Percentiles rank a stretch among this genome's conserved stretches.
These are phyloP conservation scores for Caenorhabditis sinica DNA, from an alignment of 2,888 invertebrate species.

Conservation along the genomic window DNA sequence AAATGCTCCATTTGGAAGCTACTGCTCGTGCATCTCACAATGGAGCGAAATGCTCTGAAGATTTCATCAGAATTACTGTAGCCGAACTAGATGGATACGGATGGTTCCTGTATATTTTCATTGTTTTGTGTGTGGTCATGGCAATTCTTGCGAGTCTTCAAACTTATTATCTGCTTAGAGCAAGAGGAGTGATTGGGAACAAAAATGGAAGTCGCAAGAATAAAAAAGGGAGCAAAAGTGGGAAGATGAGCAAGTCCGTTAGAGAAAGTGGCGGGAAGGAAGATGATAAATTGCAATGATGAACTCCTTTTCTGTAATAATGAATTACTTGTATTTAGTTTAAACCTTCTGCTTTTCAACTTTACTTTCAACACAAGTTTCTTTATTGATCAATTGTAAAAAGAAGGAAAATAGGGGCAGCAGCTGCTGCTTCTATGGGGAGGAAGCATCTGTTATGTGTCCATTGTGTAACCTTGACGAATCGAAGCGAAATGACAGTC, in stretches of 20 bases:
- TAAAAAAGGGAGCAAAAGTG: background rate
- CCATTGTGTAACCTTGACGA: slow-evolving; percentile 54
- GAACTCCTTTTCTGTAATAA: background rate
- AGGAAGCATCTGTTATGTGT: slow-evolving; percentile 48
- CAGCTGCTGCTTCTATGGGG: background rate
- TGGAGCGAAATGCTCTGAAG: background rate
- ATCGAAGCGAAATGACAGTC: slow-evolving; percentile 19
- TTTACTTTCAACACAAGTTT: too few relatives aligned
- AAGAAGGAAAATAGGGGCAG: slow-evolving; percentile 24
- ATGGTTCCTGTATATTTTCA: slow-evolving; percentile 16
- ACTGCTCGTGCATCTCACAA: background rate
- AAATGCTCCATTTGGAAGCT: slow-evolving; percentile 25
- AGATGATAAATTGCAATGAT: background rate
- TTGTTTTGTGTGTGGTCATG: background rate
- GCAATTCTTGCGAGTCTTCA: background rate
- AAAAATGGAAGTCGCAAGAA: slow-evolving; percentile 7
- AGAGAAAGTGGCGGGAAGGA: background rate
- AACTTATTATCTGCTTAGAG: background rate
- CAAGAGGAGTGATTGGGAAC: slow-evolving; percentile 2
- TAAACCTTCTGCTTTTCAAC: too few relatives aligned
- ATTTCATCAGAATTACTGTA: slow-evolving; percentile 12
- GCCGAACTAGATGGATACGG: background rate
- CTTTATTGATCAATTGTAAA: too few relatives aligned
- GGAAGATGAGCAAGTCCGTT: background rate
- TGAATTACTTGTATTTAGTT: background rate